Conservation (phyloP, 1,140 invertebrate genomes). For the Sinonovacula constricta region DNA sequence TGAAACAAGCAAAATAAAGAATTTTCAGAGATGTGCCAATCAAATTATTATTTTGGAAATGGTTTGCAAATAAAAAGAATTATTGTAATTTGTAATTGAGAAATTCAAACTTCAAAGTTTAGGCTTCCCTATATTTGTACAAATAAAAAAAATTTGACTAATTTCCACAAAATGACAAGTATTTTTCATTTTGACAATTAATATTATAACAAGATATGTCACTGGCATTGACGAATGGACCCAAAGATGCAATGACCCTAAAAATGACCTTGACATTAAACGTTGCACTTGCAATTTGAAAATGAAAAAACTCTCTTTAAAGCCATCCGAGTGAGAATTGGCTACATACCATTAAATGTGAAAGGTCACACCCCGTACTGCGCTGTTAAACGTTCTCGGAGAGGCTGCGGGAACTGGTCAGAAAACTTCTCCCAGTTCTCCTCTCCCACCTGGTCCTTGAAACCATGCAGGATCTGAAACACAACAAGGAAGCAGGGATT, state of each 20-base stretch:
- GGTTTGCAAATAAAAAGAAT: background rate
- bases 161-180: background rate
- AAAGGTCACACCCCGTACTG: constrained; percentile 78
- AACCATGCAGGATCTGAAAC: constrained; percentile 96
- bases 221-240: background rate
- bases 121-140: background rate
- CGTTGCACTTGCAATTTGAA: background rate
- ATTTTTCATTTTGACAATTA: background rate
- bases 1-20: constrained; percentile 54
- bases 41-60: background rate
- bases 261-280: background rate
- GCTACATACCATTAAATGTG: constrained; percentile 19
- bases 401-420: constrained; percentile 95
- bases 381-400: constrained; percentile 88
- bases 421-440: constrained; percentile 98
- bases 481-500: too few relatives aligned
- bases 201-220: background rate
- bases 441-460: constrained; percentile 97
- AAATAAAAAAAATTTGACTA: background rate
- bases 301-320: background rate
- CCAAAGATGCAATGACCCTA: background rate
- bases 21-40: background rate
- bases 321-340: background rate
- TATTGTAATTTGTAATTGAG: background rate
- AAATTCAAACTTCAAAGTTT: background rate